These are phyloP conservation scores for Anthrax anthrax DNA, from an alignment of 2,888 invertebrate species.

Conservation along the genomic window DNA sequence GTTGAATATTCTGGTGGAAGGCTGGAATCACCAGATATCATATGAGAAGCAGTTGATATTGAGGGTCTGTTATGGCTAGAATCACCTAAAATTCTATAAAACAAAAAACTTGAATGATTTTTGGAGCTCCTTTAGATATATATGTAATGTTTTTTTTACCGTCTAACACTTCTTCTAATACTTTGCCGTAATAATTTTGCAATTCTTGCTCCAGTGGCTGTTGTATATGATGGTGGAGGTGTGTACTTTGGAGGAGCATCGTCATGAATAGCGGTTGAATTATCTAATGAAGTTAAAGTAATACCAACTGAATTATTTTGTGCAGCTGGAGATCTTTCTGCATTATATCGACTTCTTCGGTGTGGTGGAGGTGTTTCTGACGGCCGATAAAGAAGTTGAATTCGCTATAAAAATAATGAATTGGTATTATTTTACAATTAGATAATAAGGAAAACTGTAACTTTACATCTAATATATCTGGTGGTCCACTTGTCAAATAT, in stretches of 20 bases:
- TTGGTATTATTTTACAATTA: neutral
- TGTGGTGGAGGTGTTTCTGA: constrained; percentile 36
- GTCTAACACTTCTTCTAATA: constrained; percentile 61
- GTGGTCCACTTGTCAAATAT: constrained; percentile 69
- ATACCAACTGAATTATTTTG: constrained; percentile 9
- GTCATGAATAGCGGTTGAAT: constrained; percentile 26
- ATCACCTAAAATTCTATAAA: constrained; percentile 16
- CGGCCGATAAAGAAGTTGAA: constrained; percentile 71
- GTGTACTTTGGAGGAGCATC: constrained; percentile 89
- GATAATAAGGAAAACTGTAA: constrained; percentile 1
- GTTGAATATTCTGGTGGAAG: constrained; percentile 25
- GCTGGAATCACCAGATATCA: constrained; percentile 8
- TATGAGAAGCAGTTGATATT: constrained; percentile 11
- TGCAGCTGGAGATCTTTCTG: constrained; percentile 7
- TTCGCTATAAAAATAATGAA: constrained; percentile 42
- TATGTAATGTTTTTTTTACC: constrained; percentile 24
- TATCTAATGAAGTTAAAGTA: constrained; percentile 8
- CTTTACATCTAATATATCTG: constrained; percentile 73
- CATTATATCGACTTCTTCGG: constrained; percentile 16
- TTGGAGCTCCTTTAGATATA: neutral
- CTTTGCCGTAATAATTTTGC: constrained; percentile 62
- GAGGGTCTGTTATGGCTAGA: constrained; percentile 14
- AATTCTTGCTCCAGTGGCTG: constrained; percentile 74
- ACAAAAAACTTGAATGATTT: no score
- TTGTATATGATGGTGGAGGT: constrained; percentile 83